Conservation (phyloP, 2,113 vertebrate genomes). For the Megatriorchis doriae region DNA sequence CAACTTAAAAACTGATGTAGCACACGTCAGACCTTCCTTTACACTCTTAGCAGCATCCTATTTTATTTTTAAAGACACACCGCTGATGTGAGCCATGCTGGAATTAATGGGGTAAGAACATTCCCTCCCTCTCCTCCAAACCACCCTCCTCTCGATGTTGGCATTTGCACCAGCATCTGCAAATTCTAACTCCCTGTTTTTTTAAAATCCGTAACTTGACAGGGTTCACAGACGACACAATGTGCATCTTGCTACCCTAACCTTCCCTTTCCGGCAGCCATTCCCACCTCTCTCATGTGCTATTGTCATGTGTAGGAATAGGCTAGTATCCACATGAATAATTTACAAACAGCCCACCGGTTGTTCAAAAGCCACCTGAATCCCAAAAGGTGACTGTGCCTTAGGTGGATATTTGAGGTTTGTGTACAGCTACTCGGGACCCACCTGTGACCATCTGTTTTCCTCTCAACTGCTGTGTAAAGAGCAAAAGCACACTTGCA, state of each 20-base stretch:
- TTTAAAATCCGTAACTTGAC: neutral
- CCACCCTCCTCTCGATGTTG: neutral
- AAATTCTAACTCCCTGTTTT: neutral
- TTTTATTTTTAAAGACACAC: neutral
- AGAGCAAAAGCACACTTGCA: neutral
- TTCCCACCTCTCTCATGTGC: neutral
- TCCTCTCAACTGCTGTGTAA: neutral
- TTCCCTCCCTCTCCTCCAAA: too few relatives aligned
- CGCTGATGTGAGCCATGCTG: neutral
- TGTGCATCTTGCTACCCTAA: neutral
- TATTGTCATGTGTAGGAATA: neutral
- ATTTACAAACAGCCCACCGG: neutral
- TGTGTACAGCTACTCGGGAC: neutral
- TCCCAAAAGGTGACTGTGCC: neutral
- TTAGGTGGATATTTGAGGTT: neutral
- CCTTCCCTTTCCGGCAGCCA: neutral
- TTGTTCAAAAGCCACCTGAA: neutral
- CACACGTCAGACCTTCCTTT: neutral
- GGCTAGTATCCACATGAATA: neutral
- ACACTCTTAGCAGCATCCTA: neutral
- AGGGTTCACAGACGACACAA: neutral
- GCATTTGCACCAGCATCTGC: fast-evolving
- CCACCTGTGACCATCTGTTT: neutral
- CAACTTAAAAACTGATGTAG: neutral
- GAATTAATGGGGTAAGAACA: neutral